Conservation (phyloP, 2,113 vertebrate genomes). For the Austrofundulus limnaeus region DNA sequence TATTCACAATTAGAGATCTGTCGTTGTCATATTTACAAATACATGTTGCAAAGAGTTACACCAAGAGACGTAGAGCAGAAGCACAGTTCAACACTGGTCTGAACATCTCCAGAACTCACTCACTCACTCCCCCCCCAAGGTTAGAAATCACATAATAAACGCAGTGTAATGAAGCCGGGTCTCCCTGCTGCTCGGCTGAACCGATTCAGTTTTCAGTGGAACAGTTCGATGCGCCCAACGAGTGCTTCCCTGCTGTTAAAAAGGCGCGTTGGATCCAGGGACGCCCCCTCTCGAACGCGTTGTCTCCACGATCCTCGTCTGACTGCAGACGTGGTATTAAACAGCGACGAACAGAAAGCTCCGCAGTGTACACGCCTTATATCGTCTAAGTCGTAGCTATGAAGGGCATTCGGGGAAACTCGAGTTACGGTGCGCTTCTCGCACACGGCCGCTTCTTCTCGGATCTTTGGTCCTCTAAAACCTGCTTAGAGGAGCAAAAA, state of each 20-base stretch:
- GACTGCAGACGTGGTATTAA: slow-evolving; percentile 3
- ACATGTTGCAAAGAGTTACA: slow-evolving; percentile 57
- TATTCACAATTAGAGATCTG: slow-evolving; percentile 63
- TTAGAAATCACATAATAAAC: slow-evolving; percentile 36
- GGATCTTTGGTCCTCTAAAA: slow-evolving; percentile 8
- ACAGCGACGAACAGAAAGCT: slow-evolving; percentile 13
- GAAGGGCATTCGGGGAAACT: slow-evolving; percentile 12
- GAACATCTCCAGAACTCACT: slow-evolving; percentile 33
- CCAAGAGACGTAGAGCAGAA: slow-evolving; percentile 47
- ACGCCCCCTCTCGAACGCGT: slow-evolving; percentile 3
- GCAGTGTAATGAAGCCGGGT: slow-evolving; percentile 30
- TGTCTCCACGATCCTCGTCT: not conserved
- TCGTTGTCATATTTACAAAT: slow-evolving; percentile 64
- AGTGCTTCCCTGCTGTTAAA: not conserved
- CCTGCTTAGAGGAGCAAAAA: slow-evolving; percentile 6
- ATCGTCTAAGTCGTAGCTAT: not conserved
- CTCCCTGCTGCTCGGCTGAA: slow-evolving; percentile 29
- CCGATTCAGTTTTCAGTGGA: slow-evolving; percentile 18
- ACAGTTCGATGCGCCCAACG: slow-evolving; percentile 8
- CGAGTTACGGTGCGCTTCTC: too few species aligned
- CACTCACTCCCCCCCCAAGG: not conserved
- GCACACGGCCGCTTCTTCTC: slow-evolving; percentile 1
- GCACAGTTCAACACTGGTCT: slow-evolving; percentile 44
- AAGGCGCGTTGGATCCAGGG: not conserved
- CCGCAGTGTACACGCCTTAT: slow-evolving; percentile 19